These are phyloP conservation scores for Baccha elongata DNA, from an alignment of 2,888 invertebrate genomes.

Conservation along the genomic window DNA sequence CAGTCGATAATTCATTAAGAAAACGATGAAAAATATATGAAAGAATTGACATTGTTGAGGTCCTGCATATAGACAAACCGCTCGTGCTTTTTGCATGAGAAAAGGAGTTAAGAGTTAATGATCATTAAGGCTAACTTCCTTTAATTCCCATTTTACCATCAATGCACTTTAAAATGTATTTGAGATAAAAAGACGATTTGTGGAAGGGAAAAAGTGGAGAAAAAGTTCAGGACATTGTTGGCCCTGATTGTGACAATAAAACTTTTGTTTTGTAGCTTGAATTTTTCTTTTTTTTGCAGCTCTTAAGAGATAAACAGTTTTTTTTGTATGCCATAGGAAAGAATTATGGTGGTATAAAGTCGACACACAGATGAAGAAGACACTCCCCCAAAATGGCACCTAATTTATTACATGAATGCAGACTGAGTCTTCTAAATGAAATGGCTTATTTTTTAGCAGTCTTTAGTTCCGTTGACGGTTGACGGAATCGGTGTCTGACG, in stretches of 20 bases:
- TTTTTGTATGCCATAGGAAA: no score
- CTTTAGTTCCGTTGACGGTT: no score
- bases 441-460: no score
- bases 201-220: not conserved
- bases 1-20: slow-evolving; percentile 48
- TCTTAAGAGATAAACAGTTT: no score
- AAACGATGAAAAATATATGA: slow-evolving; percentile 1
- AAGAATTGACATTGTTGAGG: not conserved
- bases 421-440: no score
- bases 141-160: no score
- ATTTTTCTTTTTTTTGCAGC: slow-evolving; percentile 16
- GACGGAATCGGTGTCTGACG: no score
- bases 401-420: no score
- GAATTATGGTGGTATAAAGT: no score
- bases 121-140: slow-evolving; percentile 35
- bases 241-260: not conserved
- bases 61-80: not conserved
- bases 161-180: slow-evolving; percentile 29
- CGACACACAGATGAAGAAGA: no score
- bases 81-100: not conserved
- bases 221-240: not conserved
- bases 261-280: not conserved
- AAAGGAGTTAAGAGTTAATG: slow-evolving; percentile 22
- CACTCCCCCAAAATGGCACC: no score
- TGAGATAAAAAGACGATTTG: slow-evolving; percentile 16